phyloP scores from a whole-genome alignment of 2,113 vertebrate species.

The Thunnus maccoyii region DNA sequence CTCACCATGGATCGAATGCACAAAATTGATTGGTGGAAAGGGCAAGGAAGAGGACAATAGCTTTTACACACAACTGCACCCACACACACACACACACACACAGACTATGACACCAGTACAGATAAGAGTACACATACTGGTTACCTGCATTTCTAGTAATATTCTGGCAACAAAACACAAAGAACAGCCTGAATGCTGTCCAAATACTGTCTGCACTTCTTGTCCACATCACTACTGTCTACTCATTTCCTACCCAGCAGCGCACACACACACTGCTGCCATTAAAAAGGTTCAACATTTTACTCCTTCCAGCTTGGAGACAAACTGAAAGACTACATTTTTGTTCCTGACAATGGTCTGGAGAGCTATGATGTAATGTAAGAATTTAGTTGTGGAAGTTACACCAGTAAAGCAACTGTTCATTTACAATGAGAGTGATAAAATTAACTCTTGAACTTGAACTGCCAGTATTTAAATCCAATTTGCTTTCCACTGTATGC shows the following conservation, averaged over 20 bases:
- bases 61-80: neutral
- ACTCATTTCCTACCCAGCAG: neutral
- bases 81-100: neutral
- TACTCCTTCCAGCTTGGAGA: neutral
- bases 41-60: constrained; percentile 26
- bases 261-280: neutral
- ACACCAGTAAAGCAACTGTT: neutral
- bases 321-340: neutral
- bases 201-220: neutral
- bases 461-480: neutral
- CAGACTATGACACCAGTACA: neutral
- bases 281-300: neutral
- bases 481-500: neutral
- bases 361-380: neutral
- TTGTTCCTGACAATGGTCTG: neutral
- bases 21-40: constrained; percentile 47
- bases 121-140: too few relatives aligned
- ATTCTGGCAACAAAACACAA: neutral
- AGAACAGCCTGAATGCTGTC: neutral
- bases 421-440: neutral
- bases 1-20: constrained; percentile 28
- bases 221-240: neutral
- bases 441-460: neutral
- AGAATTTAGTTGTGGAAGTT: neutral
- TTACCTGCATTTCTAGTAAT: neutral